Base-by-base conservation (phyloP, 2,797 vertebrate genomes). In the Bradypus variegatus region DNA sequence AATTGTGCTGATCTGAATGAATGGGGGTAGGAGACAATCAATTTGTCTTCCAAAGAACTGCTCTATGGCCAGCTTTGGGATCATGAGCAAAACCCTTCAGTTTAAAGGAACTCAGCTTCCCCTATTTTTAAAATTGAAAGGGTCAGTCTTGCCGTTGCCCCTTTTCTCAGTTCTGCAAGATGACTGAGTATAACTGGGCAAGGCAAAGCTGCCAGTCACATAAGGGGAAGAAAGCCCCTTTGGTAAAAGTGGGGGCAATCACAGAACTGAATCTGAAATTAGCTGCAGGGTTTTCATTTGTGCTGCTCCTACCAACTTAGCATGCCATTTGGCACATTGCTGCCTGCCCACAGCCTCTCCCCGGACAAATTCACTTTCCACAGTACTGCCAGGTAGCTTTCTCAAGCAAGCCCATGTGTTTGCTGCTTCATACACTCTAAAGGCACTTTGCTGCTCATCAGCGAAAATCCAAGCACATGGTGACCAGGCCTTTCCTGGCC, bases 301-400 rank as follows among this genome's bases (percentile, higher is more conserved):
- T 16, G 9, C 48, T 18, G 72, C 16, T 50, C 18, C 50, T 41
- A 50, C 31, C 72, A 38, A 18, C 25, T 50, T 55, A 69, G 50
- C 11, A 6, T 25, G 41, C 53, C 3, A 0, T 7, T 16, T 58
- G 85, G 58, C n/a, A 27, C 3, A 7, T 1, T 16, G 64, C 19
- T 0, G 11, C 0, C 4, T 1, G 36, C 67, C 36, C 1, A 29
- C 3, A n/a, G 88, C 8, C 64, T 83, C 65, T 76, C 41, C 31
- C 13, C 2, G 76, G 62, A 50, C 80, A 50, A 45, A 3, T 33
- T 62, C 36, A 8, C 31, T 69, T 67, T 29, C 60, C 9, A 29
- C 13, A 29, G 55, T 9, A 41, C 75, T 76, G 38, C 48, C 67
- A 72, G 83, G 90, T 62, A 70, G 82, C 41, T 87, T 88, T 82